These are phyloP conservation scores for Tinamus major DNA, from an alignment of 2,797 vertebrate species.

Conservation along the genomic window DNA sequence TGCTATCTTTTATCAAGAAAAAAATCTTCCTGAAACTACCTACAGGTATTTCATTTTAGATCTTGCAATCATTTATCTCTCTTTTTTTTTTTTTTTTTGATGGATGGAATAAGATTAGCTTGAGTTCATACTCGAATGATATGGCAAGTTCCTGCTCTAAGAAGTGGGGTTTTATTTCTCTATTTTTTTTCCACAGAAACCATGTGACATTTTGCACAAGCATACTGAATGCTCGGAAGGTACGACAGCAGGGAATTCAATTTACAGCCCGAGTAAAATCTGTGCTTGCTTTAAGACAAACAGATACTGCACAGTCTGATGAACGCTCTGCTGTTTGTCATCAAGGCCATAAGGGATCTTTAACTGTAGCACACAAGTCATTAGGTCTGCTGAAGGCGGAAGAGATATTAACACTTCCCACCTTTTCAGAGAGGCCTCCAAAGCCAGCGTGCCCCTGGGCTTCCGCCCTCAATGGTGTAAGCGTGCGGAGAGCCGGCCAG, in stretches of 20 bases:
- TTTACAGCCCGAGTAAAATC: constrained; percentile 36
- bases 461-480: neutral
- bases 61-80: constrained; percentile 13
- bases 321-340: neutral
- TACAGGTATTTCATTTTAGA: constrained; percentile 28
- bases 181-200: constrained; percentile 51
- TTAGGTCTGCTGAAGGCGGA: neutral
- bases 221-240: constrained; percentile 27
- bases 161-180: constrained; percentile 46
- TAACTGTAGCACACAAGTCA: neutral
- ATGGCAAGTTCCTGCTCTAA: constrained; percentile 53
- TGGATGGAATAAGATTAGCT: constrained; percentile 20
- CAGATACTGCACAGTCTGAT: neutral
- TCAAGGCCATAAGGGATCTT: constrained; percentile 20
- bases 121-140: constrained; percentile 43
- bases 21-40: constrained; percentile 41
- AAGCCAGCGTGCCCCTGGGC: neutral
- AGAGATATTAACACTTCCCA: neutral
- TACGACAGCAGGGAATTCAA: constrained; percentile 14
- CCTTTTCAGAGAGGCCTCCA: constrained; percentile 18
- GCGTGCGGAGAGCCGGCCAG: neutral
- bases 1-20: constrained; percentile 1
- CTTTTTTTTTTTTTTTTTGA: constrained; percentile 44
- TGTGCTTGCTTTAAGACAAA: constrained; percentile 28
- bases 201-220: constrained; percentile 47